Conservation (phyloP, 2,888 invertebrate species). For the Electrophaes corylata region DNA sequence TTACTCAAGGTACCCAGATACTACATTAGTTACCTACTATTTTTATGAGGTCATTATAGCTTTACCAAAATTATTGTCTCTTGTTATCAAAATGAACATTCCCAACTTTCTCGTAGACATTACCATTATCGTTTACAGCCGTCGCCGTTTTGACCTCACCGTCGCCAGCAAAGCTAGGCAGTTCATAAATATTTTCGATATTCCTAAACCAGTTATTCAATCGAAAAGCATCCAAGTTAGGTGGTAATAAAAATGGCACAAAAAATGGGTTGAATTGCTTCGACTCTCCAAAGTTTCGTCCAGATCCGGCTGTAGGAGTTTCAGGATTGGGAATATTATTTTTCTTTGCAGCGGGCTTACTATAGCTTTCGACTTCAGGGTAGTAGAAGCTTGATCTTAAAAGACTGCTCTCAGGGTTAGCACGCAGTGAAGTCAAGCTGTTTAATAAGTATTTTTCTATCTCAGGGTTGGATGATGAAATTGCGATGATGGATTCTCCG, state of each 20-base stretch:
- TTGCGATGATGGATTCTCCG: constrained; percentile 59
- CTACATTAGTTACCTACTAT: no score
- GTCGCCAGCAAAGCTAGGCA: constrained; percentile 45
- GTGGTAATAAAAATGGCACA: constrained; percentile 55
- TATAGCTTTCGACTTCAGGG: constrained; percentile 20
- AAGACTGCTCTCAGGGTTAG: constrained; percentile 26
- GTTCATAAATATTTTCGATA: constrained; percentile 55
- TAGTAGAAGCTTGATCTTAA: constrained; percentile 29
- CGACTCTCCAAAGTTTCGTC: constrained; percentile 52
- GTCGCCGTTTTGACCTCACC: constrained; percentile 49
- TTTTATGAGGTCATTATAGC: no score
- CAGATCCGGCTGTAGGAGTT: constrained; percentile 50
- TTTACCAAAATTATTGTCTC: constrained; percentile 10
- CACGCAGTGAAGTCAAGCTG: constrained; percentile 40
- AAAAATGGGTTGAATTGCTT: constrained; percentile 49
- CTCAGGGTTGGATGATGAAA: constrained; percentile 62
- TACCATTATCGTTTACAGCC: constrained; percentile 63
- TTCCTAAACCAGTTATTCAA: constrained; percentile 57
- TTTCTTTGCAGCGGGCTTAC: constrained; percentile 37
- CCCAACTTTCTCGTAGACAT: constrained; percentile 59
- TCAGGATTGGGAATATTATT: constrained; percentile 55
- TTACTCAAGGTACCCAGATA: no score
- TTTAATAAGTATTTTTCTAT: constrained; percentile 54
- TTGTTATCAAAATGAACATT: constrained; percentile 53
- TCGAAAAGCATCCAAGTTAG: constrained; percentile 52